These are phyloP conservation scores for Silurus asotus DNA, from an alignment of 2,113 vertebrate genomes.

Conservation along the genomic window DNA sequence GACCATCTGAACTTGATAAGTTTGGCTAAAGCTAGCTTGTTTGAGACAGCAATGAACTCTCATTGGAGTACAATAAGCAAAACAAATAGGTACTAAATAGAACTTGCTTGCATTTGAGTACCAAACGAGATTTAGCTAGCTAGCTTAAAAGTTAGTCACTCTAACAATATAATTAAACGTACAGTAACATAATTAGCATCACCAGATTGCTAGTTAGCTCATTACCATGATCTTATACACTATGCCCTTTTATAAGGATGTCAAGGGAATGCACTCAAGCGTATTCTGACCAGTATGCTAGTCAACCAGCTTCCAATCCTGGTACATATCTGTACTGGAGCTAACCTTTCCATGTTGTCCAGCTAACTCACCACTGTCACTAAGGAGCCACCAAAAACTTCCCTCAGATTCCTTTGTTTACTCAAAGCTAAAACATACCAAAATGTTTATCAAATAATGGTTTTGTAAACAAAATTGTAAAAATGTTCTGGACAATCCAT, in stretches of 20 bases:
- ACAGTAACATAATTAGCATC: background rate
- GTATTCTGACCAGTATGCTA: slow-evolving; percentile 9
- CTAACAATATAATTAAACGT: background rate
- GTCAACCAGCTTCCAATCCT: slow-evolving; percentile 51
- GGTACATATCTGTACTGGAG: slow-evolving; percentile 32
- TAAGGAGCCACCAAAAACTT: background rate
- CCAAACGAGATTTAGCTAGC: background rate
- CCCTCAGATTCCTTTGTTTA: background rate
- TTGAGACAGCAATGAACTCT: background rate
- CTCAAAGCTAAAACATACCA: background rate
- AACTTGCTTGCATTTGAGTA: background rate
- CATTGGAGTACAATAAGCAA: background rate
- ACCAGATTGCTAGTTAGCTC: background rate
- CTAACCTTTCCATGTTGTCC: slow-evolving; percentile 49
- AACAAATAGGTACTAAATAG: background rate
- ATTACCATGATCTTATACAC: background rate
- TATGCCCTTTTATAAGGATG: too few relatives aligned
- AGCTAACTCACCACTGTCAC: slow-evolving; percentile 31
- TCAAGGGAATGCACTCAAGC: background rate
- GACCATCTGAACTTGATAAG: background rate
- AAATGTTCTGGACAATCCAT: background rate
- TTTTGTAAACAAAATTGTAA: slow-evolving; percentile 11
- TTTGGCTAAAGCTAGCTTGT: background rate
- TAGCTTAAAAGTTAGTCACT: background rate
- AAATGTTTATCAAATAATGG: background rate